These are phyloP conservation scores for Halyomorpha halys DNA, from an alignment of 1,140 invertebrate genomes.

Conservation along the genomic window DNA sequence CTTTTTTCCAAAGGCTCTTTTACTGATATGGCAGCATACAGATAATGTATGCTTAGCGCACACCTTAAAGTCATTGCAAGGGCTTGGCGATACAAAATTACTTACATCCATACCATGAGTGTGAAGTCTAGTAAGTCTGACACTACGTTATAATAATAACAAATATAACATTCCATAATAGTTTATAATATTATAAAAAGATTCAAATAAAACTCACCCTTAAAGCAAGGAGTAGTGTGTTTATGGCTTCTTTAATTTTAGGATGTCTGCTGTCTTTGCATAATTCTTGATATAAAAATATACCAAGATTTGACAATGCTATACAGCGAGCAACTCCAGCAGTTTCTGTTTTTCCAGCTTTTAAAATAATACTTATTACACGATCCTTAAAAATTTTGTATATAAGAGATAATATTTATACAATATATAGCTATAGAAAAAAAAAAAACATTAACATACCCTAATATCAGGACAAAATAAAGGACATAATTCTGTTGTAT, in stretches of 20 bases:
- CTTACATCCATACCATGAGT: no score
- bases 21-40: no score
- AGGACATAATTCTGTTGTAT: conserved; percentile 38
- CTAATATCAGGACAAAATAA: conserved; percentile 69
- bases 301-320: conserved; percentile 75
- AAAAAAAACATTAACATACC: conserved; percentile 38
- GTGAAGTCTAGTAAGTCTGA: no score
- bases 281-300: conserved; percentile 71
- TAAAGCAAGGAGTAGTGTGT: conserved; percentile 67
- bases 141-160: no score
- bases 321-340: conserved; percentile 80
- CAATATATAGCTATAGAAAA: background rate
- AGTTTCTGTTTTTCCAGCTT: conserved; percentile 76
- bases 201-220: conserved; percentile 42
- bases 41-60: no score
- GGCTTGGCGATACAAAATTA: no score
- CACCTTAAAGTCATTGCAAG: no score
- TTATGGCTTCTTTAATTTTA: conserved; percentile 70
- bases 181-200: background rate
- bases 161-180: no score
- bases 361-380: conserved; percentile 73
- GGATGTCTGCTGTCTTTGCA: conserved; percentile 51
- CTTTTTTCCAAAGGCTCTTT: no score
- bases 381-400: conserved; percentile 60
- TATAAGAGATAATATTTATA: conserved; percentile 15